phyloP scores from a whole-genome alignment of 2,797 vertebrate species.

The Setipinna tenuifilis region DNA sequence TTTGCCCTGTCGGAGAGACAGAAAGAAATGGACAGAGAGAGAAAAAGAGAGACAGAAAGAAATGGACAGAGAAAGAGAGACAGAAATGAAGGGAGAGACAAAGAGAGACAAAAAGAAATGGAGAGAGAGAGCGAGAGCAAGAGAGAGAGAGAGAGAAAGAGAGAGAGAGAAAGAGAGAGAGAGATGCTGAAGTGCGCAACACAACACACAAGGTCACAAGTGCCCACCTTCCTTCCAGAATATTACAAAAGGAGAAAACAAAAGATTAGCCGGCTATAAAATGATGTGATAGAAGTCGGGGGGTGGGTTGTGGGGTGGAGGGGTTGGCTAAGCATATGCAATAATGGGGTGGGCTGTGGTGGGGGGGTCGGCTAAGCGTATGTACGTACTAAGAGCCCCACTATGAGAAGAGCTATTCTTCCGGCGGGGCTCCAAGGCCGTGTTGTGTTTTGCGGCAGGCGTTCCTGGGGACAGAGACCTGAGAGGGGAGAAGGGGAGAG shows the following conservation, averaged over 20 bases:
- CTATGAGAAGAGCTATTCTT: not conserved
- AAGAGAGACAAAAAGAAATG: not conserved
- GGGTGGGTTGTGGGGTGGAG: too few species aligned
- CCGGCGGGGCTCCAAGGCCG: not conserved
- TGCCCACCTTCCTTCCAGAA: not conserved
- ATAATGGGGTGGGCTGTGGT: too few species aligned
- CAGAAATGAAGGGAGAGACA: not conserved
- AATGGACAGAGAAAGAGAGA: not conserved
- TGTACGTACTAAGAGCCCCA: too few species aligned
- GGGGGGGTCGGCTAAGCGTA: not conserved
- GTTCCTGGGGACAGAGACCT: constrained; percentile 29
- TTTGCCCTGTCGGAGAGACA: not conserved
- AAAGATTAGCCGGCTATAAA: not conserved
- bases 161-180: not conserved
- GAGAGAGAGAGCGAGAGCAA: too few species aligned
- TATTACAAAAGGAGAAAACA: not conserved
- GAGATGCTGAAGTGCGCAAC: not conserved
- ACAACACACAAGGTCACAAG: not conserved
- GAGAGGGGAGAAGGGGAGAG: constrained; percentile 15
- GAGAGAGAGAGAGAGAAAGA: not conserved
- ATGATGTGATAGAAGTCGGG: not conserved
- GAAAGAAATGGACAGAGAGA: too few species aligned
- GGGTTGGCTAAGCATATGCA: not conserved
- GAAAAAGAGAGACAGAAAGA: too few species aligned
- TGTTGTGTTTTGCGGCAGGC: not conserved